These are phyloP conservation scores for Morone chrysops DNA, from an alignment of 2,113 vertebrate species.

Conservation along the genomic window DNA sequence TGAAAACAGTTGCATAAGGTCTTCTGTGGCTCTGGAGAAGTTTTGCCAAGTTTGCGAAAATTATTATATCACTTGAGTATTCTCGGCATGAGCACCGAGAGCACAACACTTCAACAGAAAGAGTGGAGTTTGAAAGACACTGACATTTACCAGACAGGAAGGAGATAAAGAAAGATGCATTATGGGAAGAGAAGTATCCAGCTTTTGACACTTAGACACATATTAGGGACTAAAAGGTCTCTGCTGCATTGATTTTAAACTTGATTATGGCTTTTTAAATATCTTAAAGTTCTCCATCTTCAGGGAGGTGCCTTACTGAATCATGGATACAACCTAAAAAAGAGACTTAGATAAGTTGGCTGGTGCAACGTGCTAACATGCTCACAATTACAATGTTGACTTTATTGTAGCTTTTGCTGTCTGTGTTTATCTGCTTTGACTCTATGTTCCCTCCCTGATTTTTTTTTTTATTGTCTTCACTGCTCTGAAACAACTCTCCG, in stretches of 20 bases:
- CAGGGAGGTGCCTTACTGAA: background rate
- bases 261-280: background rate
- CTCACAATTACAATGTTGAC: background rate
- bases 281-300: background rate
- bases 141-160: background rate
- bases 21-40: background rate
- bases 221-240: background rate
- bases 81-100: background rate
- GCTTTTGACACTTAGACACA: background rate
- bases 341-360: background rate
- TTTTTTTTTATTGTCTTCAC: slow-evolving; percentile 17
- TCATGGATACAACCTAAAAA: background rate
- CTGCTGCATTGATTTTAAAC: background rate
- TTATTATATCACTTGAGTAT: background rate
- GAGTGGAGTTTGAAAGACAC: background rate
- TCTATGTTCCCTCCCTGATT: slow-evolving; percentile 6
- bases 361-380: background rate
- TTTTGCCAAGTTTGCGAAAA: background rate
- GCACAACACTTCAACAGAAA: background rate
- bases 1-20: background rate
- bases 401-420: background rate
- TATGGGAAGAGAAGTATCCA: background rate
- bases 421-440: background rate
- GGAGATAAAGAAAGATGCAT: background rate
- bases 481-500: slow-evolving; percentile 1